Base-by-base conservation (phyloP, 2,797 vertebrate genomes). In the Anolis apletophallus region DNA sequence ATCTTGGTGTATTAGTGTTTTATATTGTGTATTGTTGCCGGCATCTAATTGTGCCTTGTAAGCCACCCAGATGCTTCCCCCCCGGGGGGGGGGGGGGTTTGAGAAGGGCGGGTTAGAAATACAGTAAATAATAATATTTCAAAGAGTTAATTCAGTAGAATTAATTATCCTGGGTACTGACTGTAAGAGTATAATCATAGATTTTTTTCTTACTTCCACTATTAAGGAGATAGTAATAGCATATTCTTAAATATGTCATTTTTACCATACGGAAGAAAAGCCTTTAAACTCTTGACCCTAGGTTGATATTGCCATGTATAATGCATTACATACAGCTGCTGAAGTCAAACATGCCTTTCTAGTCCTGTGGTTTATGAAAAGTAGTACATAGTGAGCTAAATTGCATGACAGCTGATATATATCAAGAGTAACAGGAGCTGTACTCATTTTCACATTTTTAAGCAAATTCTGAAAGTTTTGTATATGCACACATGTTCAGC, bases 401-500 rank as follows among this genome's bases (percentile, higher is more conserved):
- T 59, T 91, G 83, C 81, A 87, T 94, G 94, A 93, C 95, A 95
- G 92, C 91, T 94, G 94, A 93, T 84, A 86, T 93, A 94, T 94
- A 93, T 95, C 93, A 94, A 90, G 88, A 83, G 86, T 93, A 95
- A 93, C 89, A 80, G 90, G 92, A 92, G 81, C 90, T 95, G 95
- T 94, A 91, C 91, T 94, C 88, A 88, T 93, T 94, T 92, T 94
- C 91, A 92, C 85, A 87, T 94, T 95, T 96, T 93, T 80, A 93
- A 93, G 86, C 89, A 91, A 87, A 90, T 93, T 95, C 88, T 73
- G 91, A 95, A 96, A 96, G 93, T 95, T 95, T 89, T 92, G 91
- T 92, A 88, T 96, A 86, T 94, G 87, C 95, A 96, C 96, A 97
- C 94, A 94, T 96, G 96, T 94, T 95, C 90, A 95, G 91, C 97